Conservation (phyloP, 2,888 invertebrate species). For the Celastrina argiolus region DNA sequence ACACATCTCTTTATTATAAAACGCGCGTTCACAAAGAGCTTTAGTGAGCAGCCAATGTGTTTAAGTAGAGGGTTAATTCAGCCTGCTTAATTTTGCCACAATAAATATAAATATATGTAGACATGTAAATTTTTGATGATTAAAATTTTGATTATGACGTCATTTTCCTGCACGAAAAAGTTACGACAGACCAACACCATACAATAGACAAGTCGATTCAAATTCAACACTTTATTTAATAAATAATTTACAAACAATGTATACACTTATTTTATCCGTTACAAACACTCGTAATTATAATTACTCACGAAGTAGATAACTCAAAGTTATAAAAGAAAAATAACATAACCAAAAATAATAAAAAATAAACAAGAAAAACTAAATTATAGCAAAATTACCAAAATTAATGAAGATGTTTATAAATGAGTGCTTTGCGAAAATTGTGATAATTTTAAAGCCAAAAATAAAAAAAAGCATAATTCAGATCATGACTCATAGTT, state of each 20-base stretch:
- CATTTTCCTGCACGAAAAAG: conserved; percentile 12
- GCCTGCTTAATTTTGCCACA: not conserved
- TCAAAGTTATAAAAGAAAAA: not conserved
- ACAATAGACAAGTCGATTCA: conserved; percentile 37
- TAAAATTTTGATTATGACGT: not conserved
- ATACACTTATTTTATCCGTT: conserved; percentile 39
- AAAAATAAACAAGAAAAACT: not conserved
- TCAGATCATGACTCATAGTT: not conserved
- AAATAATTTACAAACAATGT: conserved; percentile 43
- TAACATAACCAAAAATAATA: not conserved
- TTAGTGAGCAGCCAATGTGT: not conserved
- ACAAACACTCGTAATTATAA: conserved; percentile 1
- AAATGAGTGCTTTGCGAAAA: conserved; percentile 17
- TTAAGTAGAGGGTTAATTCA: not conserved
- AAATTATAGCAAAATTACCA: not conserved
- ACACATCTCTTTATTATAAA: not conserved
- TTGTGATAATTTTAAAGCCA: not conserved
- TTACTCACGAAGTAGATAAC: not conserved
- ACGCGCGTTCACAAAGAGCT: not conserved
- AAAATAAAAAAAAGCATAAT: not conserved
- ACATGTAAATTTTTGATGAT: too few relatives aligned
- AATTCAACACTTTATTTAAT: conserved; percentile 48
- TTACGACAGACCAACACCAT: conserved; percentile 10
- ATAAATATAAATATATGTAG: too few relatives aligned
- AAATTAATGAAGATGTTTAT: not conserved